Evolutionary conservation across 2,113 vertebrate species (phyloP).

Genomic region (Trematocara marginatum): DNA sequence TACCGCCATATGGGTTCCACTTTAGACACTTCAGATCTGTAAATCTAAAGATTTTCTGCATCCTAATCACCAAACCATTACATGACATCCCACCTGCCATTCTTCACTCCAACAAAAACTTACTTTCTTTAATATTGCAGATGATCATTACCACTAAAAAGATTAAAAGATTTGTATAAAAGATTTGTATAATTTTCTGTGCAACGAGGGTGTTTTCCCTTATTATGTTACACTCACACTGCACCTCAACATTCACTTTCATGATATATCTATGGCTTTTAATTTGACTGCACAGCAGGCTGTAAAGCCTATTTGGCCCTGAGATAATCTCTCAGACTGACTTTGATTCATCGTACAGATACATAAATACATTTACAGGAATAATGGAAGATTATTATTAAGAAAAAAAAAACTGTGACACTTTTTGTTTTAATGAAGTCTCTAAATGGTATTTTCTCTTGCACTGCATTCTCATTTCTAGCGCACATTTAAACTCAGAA

Average conservation of each 20-base stretch:
- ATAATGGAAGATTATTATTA: neutral
- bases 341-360: neutral
- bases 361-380: neutral
- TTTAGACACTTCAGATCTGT: neutral
- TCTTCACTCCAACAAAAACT: neutral
- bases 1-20: neutral
- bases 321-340: neutral
- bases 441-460: neutral
- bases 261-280: neutral
- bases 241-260: neutral
- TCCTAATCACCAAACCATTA: neutral
- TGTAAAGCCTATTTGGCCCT: neutral
- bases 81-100: neutral
- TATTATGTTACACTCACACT: neutral
- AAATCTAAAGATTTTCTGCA: neutral
- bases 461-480: neutral
- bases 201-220: neutral
- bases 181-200: neutral
- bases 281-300: neutral
- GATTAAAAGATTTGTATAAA: neutral
- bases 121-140: neutral
- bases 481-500: neutral
- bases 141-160: neutral
- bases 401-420: neutral
- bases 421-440: neutral